These are phyloP conservation scores for Pygocentrus nattereri DNA, from an alignment of 2,797 vertebrate genomes.

Conservation along the genomic window DNA sequence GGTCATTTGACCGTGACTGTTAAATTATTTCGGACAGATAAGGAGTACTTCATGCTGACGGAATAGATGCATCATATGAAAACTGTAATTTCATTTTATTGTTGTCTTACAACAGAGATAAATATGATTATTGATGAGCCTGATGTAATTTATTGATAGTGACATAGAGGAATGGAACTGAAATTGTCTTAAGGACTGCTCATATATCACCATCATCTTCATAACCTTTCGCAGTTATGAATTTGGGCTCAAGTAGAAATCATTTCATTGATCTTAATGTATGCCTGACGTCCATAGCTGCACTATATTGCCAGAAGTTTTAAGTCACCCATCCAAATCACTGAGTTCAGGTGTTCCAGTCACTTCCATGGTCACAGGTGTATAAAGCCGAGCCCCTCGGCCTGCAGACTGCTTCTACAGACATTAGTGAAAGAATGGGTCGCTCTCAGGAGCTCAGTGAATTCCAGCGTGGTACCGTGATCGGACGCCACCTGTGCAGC, in stretches of 20 bases:
- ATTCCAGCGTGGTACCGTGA: no score
- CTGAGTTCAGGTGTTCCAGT: no score
- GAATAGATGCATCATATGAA: conserved; percentile 8
- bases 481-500: no score
- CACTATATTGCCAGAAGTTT: no score
- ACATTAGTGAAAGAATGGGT: no score
- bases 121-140: background rate
- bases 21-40: conserved; percentile 19
- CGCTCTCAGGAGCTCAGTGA: no score
- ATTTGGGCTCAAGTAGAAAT: background rate
- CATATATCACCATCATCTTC: no score
- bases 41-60: conserved; percentile 15
- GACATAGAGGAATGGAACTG: background rate
- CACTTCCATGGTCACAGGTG: no score
- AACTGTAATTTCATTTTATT: conserved; percentile 9
- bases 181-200: background rate
- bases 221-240: background rate
- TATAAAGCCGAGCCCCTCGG: no score
- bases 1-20: conserved; percentile 2
- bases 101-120: background rate
- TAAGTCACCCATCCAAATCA: no score
- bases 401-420: no score
- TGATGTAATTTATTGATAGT: background rate
- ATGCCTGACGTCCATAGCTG: background rate
- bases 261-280: background rate